These are phyloP conservation scores for Cherax destructor DNA, from an alignment of 1,140 invertebrate genomes.

Conservation along the genomic window DNA sequence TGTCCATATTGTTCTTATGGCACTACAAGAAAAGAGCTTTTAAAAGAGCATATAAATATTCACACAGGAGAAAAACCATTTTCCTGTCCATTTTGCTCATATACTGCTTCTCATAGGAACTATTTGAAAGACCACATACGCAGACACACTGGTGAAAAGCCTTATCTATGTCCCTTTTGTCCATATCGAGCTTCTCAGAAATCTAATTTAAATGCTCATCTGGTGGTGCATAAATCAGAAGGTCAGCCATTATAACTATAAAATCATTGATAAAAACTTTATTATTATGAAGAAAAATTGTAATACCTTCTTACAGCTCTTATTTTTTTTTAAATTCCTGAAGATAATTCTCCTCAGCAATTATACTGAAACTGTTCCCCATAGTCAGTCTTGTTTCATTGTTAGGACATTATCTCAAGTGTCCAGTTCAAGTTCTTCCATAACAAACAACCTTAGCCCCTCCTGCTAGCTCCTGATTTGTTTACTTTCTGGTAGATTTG, in stretches of 20 bases:
- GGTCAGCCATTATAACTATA: not conserved
- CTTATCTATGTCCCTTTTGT: conserved; percentile 9
- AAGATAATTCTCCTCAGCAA: not conserved
- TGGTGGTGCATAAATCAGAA: conserved; percentile 3
- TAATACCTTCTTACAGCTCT: not conserved
- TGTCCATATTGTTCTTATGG: conserved; percentile 29
- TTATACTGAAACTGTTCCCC: not conserved
- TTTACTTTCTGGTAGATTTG: no score
- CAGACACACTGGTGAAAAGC: conserved; percentile 27
- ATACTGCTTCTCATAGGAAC: conserved; percentile 24
- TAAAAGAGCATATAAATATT: conserved; percentile 31
- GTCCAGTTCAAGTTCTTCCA: no score
- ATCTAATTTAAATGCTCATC: conserved; percentile 1
- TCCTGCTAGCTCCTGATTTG: no score
- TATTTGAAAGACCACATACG: conserved; percentile 18
- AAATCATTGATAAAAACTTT: not conserved
- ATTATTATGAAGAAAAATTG: not conserved
- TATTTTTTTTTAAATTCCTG: no score
- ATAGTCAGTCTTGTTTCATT: not conserved
- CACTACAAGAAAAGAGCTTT: conserved; percentile 23
- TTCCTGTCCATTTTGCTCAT: conserved; percentile 3
- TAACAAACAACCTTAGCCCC: no score
- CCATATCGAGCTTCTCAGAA: conserved; percentile 12
- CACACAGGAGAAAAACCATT: conserved; percentile 31
- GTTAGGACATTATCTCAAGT: no score